These are phyloP conservation scores for Euzetes globulus DNA, from an alignment of 2,888 invertebrate species.

Conservation along the genomic window DNA sequence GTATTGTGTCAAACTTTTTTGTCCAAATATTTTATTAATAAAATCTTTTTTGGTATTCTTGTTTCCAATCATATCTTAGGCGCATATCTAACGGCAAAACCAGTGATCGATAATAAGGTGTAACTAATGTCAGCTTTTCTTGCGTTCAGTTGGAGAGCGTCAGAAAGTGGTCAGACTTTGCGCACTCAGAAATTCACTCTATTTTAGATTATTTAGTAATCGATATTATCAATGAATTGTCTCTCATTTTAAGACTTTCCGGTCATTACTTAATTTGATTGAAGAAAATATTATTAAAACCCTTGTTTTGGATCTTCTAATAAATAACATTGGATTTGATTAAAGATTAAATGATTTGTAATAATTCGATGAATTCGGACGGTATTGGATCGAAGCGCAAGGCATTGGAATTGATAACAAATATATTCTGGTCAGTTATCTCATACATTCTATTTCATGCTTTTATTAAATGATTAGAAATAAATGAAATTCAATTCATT, in stretches of 20 bases:
- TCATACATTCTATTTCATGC: neutral
- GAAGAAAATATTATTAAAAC: no score
- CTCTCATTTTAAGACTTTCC: no score
- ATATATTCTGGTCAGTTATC: conserved; percentile 36
- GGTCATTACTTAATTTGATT: no score
- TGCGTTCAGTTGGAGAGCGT: neutral
- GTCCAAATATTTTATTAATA: no score
- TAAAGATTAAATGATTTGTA: conserved; percentile 19
- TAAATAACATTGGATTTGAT: no score
- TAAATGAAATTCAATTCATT: neutral
- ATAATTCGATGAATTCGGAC: conserved; percentile 6
- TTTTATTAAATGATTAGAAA: neutral
- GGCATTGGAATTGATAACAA: conserved; percentile 36
- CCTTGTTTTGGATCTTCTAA: no score
- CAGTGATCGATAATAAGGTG: neutral
- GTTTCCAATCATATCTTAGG: no score
- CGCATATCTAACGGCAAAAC: neutral
- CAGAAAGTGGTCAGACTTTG: neutral
- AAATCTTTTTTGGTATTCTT: no score
- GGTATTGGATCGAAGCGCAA: conserved; percentile 32
- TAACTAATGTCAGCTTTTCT: neutral
- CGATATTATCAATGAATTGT: no score
- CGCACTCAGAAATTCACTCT: neutral
- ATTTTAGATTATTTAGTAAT: no score
- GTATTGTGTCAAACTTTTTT: no score